Conservation (phyloP, 2,113 vertebrate genomes). For the Apus apus region DNA sequence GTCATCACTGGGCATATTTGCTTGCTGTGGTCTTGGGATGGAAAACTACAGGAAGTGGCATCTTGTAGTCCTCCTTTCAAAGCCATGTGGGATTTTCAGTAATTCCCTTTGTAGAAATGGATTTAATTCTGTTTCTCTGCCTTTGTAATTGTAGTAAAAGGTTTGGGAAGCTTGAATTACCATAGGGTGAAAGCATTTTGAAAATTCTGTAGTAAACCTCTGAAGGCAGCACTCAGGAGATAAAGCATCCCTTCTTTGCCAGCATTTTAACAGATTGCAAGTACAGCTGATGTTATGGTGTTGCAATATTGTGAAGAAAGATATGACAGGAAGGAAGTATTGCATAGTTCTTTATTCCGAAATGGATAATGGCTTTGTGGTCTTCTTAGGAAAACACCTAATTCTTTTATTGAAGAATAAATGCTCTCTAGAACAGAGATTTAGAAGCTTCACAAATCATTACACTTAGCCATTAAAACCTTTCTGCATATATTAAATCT, state of each 20-base stretch:
- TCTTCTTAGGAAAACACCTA: background rate
- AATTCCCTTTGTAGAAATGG: background rate
- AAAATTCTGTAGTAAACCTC: background rate
- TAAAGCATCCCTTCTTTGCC: background rate
- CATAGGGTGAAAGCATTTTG: background rate
- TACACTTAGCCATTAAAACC: background rate
- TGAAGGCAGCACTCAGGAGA: background rate
- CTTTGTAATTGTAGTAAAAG: background rate
- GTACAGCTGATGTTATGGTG: background rate
- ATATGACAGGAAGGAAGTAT: background rate
- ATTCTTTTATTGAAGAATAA: background rate
- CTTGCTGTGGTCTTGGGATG: background rate
- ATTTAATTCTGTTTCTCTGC: background rate
- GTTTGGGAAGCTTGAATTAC: background rate
- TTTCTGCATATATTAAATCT: accelerated
- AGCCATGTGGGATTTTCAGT: background rate
- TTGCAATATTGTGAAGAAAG: constrained; percentile 6
- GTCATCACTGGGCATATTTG: background rate
- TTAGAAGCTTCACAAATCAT: background rate
- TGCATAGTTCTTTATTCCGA: background rate
- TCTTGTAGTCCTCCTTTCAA: background rate
- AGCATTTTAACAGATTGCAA: background rate
- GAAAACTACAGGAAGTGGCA: background rate
- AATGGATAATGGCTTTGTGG: background rate
- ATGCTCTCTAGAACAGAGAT: background rate